Conservation (phyloP, 92 coral and sea anemone genomes). For the Porites evermanni region DNA sequence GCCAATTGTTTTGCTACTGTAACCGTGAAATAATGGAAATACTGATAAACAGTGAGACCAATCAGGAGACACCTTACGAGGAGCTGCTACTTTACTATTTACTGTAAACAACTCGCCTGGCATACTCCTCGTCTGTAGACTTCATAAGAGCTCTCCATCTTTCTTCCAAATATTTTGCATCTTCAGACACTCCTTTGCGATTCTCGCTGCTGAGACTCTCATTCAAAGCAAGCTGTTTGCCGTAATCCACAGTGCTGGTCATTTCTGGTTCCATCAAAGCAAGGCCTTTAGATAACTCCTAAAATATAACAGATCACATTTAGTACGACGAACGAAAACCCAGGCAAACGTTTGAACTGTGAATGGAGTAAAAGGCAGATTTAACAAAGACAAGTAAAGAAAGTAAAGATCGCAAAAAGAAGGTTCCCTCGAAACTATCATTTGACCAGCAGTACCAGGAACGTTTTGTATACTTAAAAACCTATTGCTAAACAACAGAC, state of each 20-base stretch:
- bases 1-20: too few relatives aligned
- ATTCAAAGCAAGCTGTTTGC: conserved; percentile 55
- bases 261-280: conserved; percentile 72
- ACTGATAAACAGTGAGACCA: too few relatives aligned
- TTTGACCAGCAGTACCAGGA: too few relatives aligned
- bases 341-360: too few relatives aligned
- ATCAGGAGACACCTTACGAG: not conserved
- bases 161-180: conserved; percentile 61
- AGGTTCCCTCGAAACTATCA: too few relatives aligned
- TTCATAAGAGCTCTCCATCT: conserved; percentile 67
- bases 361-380: too few relatives aligned
- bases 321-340: not conserved
- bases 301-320: not conserved
- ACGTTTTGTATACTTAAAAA: too few relatives aligned
- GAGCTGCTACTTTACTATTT: not conserved
- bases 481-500: too few relatives aligned
- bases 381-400: too few relatives aligned
- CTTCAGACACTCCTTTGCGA: conserved; percentile 62
- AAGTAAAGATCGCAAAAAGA: too few relatives aligned
- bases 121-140: conserved; percentile 66
- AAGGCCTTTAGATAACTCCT: conserved; percentile 78
- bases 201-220: conserved; percentile 57
- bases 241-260: conserved; percentile 57
- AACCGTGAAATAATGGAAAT: too few relatives aligned
- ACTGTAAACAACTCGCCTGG: conserved; percentile 16